Evolutionary conservation across 2,888 invertebrate genomes (phyloP).

Genomic region (Agrotis ipsilon): DNA sequence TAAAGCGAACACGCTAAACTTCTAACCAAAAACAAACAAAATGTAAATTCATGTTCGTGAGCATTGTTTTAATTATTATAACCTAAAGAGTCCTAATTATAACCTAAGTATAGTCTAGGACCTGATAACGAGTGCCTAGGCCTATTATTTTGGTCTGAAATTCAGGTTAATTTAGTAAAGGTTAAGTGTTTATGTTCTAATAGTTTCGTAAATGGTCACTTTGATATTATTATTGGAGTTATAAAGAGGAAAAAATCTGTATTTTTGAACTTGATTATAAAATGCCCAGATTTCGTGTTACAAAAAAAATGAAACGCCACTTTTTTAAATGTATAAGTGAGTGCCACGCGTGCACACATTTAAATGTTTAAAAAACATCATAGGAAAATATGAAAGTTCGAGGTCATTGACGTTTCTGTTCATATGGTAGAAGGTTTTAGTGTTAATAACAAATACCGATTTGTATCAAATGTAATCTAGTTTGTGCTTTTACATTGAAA

Average conservation of each 20-base stretch:
- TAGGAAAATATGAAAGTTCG: too few species aligned
- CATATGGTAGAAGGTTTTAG: too few species aligned
- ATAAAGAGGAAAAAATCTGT: too few species aligned
- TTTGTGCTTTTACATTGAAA: background rate
- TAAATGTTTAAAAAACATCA: too few species aligned
- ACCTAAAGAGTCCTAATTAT: conserved; percentile 34
- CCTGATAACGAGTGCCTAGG: conserved; percentile 17
- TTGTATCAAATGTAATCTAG: background rate
- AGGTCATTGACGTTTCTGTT: too few species aligned
- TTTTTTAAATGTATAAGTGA: too few species aligned
- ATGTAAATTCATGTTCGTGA: conserved; percentile 3
- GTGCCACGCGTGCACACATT: too few species aligned
- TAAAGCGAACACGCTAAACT: background rate
- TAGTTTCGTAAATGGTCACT: conserved; percentile 11
- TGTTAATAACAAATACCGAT: too few species aligned
- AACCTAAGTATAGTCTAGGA: conserved; percentile 8
- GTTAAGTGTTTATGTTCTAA: conserved; percentile 9
- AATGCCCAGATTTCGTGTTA: too few species aligned
- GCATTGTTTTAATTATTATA: conserved; percentile 32
- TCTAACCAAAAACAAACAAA: conserved; percentile 15
- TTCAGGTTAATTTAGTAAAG: conserved; percentile 28
- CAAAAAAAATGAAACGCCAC: too few species aligned
- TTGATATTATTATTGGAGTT: conserved; percentile 7
- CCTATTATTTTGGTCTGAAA: conserved; percentile 1
- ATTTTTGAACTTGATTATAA: too few species aligned